These are phyloP conservation scores for Temnothorax rugatulus DNA, from an alignment of 2,888 invertebrate species.

Conservation along the genomic window DNA sequence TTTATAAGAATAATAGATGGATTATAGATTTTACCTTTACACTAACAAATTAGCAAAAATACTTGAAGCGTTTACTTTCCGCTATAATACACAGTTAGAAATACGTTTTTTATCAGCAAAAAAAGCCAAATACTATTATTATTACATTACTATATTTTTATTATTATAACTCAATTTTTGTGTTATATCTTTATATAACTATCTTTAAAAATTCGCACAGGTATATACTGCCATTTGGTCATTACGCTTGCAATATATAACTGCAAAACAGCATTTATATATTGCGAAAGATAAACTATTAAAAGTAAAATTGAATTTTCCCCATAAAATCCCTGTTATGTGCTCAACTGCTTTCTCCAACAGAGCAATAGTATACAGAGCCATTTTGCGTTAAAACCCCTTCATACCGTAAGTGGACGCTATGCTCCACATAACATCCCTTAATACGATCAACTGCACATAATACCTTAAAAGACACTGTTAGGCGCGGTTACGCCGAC, in stretches of 20 bases:
- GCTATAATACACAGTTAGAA: not conserved
- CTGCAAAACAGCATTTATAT: not conserved
- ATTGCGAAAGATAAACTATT: not conserved
- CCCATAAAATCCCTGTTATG: not conserved
- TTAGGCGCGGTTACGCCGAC: constrained; percentile 39
- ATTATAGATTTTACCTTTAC: not conserved
- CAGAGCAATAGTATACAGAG: constrained; percentile 10
- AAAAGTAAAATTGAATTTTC: not conserved
- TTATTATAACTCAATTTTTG: not conserved
- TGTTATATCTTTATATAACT: not conserved
- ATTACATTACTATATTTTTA: not conserved
- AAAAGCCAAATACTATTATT: not conserved
- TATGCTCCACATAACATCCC: constrained; percentile 29
- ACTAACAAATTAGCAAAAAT: not conserved
- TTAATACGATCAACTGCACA: constrained; percentile 39
- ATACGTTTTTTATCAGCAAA: not conserved
- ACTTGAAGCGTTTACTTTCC: not conserved
- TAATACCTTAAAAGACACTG: constrained; percentile 47
- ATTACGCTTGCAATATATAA: not conserved
- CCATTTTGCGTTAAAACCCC: constrained; percentile 22
- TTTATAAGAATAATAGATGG: constrained; percentile 1
- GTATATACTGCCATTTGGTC: not conserved
- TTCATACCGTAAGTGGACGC: constrained; percentile 28
- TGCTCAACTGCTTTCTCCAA: not conserved
- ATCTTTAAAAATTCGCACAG: not conserved